Evolutionary conservation across 2,888 invertebrate species (phyloP), one percentile per base, ranked within the genome.

Genomic region (Megamerina dolium): DNA sequence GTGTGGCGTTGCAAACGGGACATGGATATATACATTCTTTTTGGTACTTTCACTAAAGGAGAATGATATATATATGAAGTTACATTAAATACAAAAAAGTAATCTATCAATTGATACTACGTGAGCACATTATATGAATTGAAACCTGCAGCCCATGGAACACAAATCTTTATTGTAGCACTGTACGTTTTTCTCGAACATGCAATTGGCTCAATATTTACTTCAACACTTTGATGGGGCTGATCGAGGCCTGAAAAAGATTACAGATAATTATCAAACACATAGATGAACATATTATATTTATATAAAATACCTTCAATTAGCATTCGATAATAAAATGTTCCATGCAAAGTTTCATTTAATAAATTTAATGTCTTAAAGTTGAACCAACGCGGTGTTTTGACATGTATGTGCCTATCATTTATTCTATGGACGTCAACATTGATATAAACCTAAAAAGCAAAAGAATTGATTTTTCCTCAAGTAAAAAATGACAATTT

Each of bases 111-210:
- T 18, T 10, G 75, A 31, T 44, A 54, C 19, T 49, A 60, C 65
- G 52, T 56, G 9, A 63, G 16, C 1, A 55, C 53, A 13, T n/a
- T 39, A 34, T 76, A 79, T 33, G 75, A 73, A 46, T 80, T 77
- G 49, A 81, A 75, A 45, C 79, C 79, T 37, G 75, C 66, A 1
- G 77, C 78, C 85, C 85, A 85, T 0, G 85, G 83, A 1, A 81
- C 76, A 37, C 76, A 74, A 5, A 84, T 55, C 52, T 77, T 78
- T 0, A 78, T 79, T 0, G 80, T 75, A 0, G 80, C 76, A 46
- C 82, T 80, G 58, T 57, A 61, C 2, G 54, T 48, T 4, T 53
- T 37, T 5, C 50, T 44, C 3, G 51, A 30, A 30, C 61, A 63
- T 10, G 55, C 51, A 45, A 51, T 16, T 1, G 83, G 77, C 49